Evolutionary conservation across 2,888 invertebrate species (phyloP), one percentile per base, ranked within the genome.

Genomic region (Noctua comes): DNA sequence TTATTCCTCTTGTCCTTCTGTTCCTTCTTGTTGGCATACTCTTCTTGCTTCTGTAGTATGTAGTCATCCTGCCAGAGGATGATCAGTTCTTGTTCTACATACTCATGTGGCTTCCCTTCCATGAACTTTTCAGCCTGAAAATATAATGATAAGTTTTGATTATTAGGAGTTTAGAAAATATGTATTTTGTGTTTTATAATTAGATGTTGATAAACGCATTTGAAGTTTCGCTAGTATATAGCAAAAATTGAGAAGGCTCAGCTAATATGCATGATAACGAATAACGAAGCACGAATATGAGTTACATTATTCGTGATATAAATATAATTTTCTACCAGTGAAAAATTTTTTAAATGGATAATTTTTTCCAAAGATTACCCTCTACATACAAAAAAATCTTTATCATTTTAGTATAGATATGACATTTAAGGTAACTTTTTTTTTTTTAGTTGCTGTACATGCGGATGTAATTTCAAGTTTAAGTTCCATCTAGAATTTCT

Each of bases 41-140:
- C 98, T 72, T 97, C 97, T 83, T 97, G 97, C 91, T 98, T 98
- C 72, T 97, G 97, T 79, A 97, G 96, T 0, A 97, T 86, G 90
- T 98, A 98, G 43, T 97, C 97, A 85, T 97, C 97, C 95, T 98
- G 98, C 98, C 98, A 98, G 89, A 97, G 97, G 36, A 97, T 96
- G 10, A 98, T 92, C 72, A 99, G 94, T 66, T 97, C 97, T 2
- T 95, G 96, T 0, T 98, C 98, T 1, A 97, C 97, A 88, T 97
- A 98, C 90, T 98, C 98, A 10, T 98, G 95, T 83, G 97, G 97
- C 86, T 98, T 98, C 36, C 97, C 95, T 36, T 97, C 97, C 59
- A 99, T 93, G 92, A 99, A 99, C 81, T 98, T 98, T 88, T 98
- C 98, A 5, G 99, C 98, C 91, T 96, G 90, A 46, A 86, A 86